Conservation (phyloP, 2,888 invertebrate species). For the Alcis repandata region DNA sequence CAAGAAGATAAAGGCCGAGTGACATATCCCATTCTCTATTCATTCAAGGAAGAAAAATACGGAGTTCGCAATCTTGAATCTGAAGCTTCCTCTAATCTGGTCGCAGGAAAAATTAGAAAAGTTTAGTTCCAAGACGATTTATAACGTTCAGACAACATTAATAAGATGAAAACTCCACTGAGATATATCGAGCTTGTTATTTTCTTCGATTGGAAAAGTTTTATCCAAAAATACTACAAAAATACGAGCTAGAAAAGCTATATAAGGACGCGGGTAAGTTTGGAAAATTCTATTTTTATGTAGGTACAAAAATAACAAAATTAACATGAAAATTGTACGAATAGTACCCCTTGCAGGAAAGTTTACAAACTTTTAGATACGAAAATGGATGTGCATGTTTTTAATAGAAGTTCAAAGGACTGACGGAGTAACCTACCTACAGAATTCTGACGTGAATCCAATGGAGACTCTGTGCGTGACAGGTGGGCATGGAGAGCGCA, state of each 20-base stretch:
- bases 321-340: too few species aligned
- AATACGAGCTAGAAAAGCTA: neutral
- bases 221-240: slow-evolving; percentile 1
- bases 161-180: slow-evolving; percentile 17
- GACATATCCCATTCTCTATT: neutral
- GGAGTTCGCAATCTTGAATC: slow-evolving; percentile 11
- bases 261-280: neutral
- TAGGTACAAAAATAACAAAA: too few species aligned
- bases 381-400: neutral
- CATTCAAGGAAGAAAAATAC: slow-evolving; percentile 10
- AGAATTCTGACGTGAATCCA: neutral
- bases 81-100: slow-evolving; percentile 21
- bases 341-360: too few species aligned
- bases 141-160: slow-evolving; percentile 27
- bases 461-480: too few species aligned
- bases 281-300: too few species aligned
- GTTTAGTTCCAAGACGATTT: slow-evolving; percentile 31
- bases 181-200: slow-evolving; percentile 8
- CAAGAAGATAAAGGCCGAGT: neutral
- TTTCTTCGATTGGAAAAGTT: neutral
- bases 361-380: too few species aligned
- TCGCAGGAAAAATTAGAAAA: slow-evolving; percentile 27
- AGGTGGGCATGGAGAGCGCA: too few species aligned
- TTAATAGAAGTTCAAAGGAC: neutral
- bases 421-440: neutral